Percentiles rank a stretch among this genome's conserved stretches.
Evolutionary conservation across 2,113 vertebrate genomes (phyloP).

Genomic region (Ivindomyrus marchei): DNA sequence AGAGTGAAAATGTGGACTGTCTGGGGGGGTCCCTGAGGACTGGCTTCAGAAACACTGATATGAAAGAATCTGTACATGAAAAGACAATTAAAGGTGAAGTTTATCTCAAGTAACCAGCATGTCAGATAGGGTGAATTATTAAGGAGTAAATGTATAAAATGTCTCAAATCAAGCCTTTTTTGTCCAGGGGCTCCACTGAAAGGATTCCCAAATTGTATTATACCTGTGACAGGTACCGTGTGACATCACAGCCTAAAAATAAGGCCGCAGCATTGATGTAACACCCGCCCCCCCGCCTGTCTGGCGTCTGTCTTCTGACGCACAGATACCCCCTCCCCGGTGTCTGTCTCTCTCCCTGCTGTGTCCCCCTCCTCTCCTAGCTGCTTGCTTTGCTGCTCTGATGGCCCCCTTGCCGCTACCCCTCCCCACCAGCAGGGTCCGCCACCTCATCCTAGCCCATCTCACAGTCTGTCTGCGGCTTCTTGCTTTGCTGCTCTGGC

Average conservation of each 20-base stretch:
- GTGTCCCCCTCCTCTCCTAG: background rate
- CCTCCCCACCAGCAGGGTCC: background rate
- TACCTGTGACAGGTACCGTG: background rate
- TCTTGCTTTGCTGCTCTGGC: background rate
- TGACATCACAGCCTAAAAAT: constrained; percentile 1
- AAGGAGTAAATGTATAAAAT: background rate
- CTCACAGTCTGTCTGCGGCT: background rate
- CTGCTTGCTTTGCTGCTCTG: constrained; percentile 21
- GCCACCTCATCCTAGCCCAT: background rate
- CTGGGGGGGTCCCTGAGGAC: background rate
- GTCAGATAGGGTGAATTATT: background rate
- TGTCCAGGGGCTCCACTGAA: background rate
- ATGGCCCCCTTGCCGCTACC: background rate
- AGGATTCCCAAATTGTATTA: background rate
- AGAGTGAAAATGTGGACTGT: background rate
- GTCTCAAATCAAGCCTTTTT: background rate
- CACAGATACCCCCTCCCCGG: background rate
- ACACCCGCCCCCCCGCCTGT: background rate
- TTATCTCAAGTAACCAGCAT: background rate
- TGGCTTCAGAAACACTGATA: background rate
- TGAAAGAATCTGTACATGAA: background rate
- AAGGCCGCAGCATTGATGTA: background rate
- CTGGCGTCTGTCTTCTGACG: background rate
- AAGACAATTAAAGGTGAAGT: background rate
- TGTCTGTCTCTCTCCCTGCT: background rate